Conservation (phyloP, 2,113 vertebrate genomes). For the Opisthocomus hoazin region DNA sequence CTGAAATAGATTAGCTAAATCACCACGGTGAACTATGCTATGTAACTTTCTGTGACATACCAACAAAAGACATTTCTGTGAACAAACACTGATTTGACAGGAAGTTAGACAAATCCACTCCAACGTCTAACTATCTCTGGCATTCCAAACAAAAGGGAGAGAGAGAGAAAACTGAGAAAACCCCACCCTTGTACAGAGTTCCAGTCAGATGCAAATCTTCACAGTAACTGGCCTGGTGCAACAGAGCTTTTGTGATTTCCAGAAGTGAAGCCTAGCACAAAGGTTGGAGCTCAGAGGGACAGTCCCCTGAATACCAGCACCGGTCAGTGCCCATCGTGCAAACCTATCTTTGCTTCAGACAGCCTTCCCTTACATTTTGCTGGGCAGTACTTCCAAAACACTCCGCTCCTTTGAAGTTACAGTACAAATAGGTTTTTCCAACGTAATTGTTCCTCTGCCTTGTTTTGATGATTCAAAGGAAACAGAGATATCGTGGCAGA, state of each 20-base stretch:
- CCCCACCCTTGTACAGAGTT: background rate
- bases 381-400: background rate
- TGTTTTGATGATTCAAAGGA: background rate
- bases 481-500: background rate
- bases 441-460: background rate
- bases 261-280: background rate
- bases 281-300: background rate
- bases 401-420: background rate
- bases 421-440: background rate
- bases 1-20: conserved; percentile 1
- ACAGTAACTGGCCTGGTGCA: background rate
- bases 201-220: background rate
- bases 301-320: background rate
- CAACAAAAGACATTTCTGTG: conserved; percentile 13
- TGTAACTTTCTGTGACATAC: background rate
- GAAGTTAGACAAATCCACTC: conserved; percentile 30
- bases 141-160: background rate
- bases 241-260: background rate
- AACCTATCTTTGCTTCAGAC: background rate
- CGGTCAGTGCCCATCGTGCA: rapidly evolving
- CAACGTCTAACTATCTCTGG: background rate
- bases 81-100: conserved; percentile 45
- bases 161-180: background rate
- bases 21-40: background rate
- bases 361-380: background rate